Percentiles rank a stretch among this genome's conserved stretches.
These are phyloP conservation scores for Lerema accius DNA, from an alignment of 1,140 invertebrate species.

Conservation along the genomic window DNA sequence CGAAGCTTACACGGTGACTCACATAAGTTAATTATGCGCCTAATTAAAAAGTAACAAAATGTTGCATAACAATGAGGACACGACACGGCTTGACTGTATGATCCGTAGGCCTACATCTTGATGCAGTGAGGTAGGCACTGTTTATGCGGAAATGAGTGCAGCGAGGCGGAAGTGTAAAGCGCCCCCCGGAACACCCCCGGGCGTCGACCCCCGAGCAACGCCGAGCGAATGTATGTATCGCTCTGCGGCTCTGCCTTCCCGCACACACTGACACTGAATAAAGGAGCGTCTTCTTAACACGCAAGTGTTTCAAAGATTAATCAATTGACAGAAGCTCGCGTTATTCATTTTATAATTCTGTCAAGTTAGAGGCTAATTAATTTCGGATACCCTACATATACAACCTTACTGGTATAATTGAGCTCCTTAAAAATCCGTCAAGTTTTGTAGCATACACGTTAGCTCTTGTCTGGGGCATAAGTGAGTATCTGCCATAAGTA, in stretches of 20 bases:
- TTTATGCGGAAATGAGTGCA: slow-evolving; percentile 81
- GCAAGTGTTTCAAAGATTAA: slow-evolving; percentile 53
- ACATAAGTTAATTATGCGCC: slow-evolving; percentile 15
- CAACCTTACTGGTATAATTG: no score
- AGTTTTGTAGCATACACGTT: no score
- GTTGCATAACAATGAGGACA: slow-evolving; percentile 17
- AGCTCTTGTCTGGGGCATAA: no score
- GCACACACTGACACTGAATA: slow-evolving; percentile 45
- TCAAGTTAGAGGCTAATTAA: no score
- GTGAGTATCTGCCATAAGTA: no score
- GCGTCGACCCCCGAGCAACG: slow-evolving; percentile 64
- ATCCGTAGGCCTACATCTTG: slow-evolving; percentile 63
- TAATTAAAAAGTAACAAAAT: slow-evolving; percentile 25
- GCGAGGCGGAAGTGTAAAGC: slow-evolving; percentile 77
- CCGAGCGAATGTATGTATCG: slow-evolving; percentile 41
- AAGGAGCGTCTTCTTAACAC: slow-evolving; percentile 47
- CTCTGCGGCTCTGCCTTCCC: slow-evolving; percentile 40
- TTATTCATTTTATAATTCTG: no score
- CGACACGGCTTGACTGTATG: slow-evolving; percentile 34
- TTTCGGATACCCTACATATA: no score
- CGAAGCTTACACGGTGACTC: background rate
- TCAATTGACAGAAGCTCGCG: slow-evolving; percentile 42
- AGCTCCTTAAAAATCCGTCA: no score
- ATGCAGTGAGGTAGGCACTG: slow-evolving; percentile 64
- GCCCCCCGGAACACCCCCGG: slow-evolving; percentile 60